Conservation (phyloP, 2,888 invertebrate species). For the Galerucella pusilla region DNA sequence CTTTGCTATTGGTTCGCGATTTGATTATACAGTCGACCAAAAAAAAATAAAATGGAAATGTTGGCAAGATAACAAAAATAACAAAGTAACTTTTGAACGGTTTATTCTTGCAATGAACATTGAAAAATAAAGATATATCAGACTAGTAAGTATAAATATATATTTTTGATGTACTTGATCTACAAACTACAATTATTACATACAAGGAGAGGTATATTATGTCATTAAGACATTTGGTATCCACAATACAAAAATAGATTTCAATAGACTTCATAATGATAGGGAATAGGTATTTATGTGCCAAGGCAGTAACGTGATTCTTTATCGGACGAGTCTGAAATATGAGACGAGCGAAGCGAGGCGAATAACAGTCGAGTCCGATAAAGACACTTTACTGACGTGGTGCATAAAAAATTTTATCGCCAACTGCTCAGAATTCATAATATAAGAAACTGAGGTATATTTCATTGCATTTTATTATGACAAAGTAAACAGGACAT, state of each 20-base stretch:
- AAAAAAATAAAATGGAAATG: neutral
- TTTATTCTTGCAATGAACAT: neutral
- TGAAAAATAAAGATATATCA: neutral
- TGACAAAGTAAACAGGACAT: no score
- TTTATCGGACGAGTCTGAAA: no score
- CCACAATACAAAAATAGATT: neutral
- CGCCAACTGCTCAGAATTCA: no score
- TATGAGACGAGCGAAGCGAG: no score
- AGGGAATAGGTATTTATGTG: no score
- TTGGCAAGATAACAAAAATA: conserved; percentile 1
- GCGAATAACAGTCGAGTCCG: no score
- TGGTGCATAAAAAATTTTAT: no score
- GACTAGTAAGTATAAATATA: neutral
- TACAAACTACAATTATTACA: neutral
- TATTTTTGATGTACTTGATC: neutral
- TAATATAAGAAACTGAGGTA: no score
- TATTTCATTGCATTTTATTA: no score
- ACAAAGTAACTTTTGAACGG: neutral
- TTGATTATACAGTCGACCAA: neutral
- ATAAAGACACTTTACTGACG: no score
- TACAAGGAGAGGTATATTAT: neutral
- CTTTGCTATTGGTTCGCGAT: neutral
- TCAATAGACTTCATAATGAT: no score
- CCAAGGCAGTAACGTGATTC: no score
- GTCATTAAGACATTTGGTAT: neutral